phyloP scores from a whole-genome alignment of 1,140 invertebrate species.

The Metopolophium dirhodum region DNA sequence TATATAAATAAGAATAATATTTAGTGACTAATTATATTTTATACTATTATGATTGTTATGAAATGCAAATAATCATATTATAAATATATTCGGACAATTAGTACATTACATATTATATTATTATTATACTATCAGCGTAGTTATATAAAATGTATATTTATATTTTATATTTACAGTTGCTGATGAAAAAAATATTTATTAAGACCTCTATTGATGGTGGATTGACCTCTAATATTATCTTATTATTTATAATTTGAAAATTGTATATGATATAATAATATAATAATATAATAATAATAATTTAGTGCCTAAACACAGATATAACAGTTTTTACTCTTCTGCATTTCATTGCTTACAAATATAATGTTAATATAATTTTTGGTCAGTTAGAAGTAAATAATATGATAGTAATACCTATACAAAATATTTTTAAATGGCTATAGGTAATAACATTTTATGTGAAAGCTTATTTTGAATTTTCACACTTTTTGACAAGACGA shows the following conservation, averaged over 20 bases:
- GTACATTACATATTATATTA: not conserved
- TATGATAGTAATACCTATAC: too few relatives aligned
- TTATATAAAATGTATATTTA: not conserved
- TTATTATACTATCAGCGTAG: not conserved
- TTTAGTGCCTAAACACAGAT: not conserved
- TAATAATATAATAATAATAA: not conserved
- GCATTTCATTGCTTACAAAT: not conserved
- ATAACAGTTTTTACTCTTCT: not conserved
- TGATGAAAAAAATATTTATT: not conserved
- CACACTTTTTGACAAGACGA: too few relatives aligned
- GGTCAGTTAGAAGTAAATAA: not conserved
- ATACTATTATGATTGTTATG: not conserved
- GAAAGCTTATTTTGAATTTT: too few relatives aligned
- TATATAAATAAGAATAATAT: not conserved
- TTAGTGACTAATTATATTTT: too few relatives aligned
- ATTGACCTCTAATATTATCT: conserved; percentile 8
- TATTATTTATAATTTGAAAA: not conserved
- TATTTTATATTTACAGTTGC: not conserved
- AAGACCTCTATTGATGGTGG: not conserved
- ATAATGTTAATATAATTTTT: not conserved
- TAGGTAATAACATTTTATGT: too few relatives aligned
- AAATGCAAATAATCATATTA: not conserved
- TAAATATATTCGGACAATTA: not conserved
- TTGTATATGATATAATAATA: not conserved
- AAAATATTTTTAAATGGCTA: too few relatives aligned